Percentiles rank a stretch among this genome's conserved stretches.
Conservation (phyloP, 2,888 invertebrate species). For the Rhagonycha fulva region DNA sequence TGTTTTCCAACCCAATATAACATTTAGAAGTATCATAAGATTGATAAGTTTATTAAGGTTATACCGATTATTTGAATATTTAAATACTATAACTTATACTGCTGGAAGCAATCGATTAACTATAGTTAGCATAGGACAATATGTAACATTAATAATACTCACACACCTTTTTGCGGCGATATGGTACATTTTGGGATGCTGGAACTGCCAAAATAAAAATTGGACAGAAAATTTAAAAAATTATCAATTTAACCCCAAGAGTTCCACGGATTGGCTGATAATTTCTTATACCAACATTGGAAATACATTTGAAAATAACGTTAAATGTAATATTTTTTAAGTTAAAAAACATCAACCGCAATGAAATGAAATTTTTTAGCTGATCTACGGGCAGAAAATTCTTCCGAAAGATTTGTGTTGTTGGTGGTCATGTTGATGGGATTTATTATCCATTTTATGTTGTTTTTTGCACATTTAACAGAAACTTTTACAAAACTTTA, state of each 20-base stretch:
- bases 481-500: constrained; percentile 29
- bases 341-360: neutral
- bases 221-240: constrained; percentile 24
- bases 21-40: constrained; percentile 4
- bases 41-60: constrained; percentile 6
- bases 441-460: constrained; percentile 28
- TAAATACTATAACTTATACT: constrained; percentile 10
- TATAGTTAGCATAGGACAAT: constrained; percentile 14
- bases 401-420: constrained; percentile 20
- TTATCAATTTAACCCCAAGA: constrained; percentile 7
- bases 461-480: constrained; percentile 32
- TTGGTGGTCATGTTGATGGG: constrained; percentile 26
- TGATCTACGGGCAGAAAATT: constrained; percentile 9
- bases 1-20: neutral
- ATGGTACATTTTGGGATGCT: constrained; percentile 24
- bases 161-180: constrained; percentile 19
- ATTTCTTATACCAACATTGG: constrained; percentile 13
- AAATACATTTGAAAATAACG: constrained; percentile 18
- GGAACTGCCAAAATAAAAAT: constrained; percentile 8
- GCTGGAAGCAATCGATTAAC: constrained; percentile 21
- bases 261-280: constrained; percentile 21
- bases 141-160: constrained; percentile 18
- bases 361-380: constrained; percentile 10
- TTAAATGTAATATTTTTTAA: constrained; percentile 11
- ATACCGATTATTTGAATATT: constrained; percentile 15